A percentile compares a stretch with the other conserved stretches of the same genome.
Evolutionary conservation across 2,113 vertebrate genomes (phyloP).

Genomic region (Cebidichthys violaceus): DNA sequence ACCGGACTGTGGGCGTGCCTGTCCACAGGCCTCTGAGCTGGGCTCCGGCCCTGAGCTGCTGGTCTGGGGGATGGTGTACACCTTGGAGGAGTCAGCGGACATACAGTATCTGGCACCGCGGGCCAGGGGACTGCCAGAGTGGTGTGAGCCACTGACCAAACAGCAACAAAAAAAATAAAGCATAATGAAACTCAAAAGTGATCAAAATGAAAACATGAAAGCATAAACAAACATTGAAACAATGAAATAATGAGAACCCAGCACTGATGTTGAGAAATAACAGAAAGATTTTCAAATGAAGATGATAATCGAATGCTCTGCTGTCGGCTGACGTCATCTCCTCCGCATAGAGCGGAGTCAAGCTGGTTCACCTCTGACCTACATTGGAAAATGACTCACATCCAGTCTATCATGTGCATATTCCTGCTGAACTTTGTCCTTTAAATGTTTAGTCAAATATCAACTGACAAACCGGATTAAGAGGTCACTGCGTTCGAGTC

Average conservation of each 20-base stretch:
- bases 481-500: slow-evolving; percentile 47
- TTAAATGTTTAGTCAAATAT: slow-evolving; percentile 70
- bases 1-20: slow-evolving; percentile 84
- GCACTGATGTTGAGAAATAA: slow-evolving; percentile 15
- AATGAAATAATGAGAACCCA: slow-evolving; percentile 33
- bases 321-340: not conserved
- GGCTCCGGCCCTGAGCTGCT: slow-evolving; percentile 81
- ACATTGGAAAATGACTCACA: slow-evolving; percentile 42
- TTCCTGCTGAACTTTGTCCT: slow-evolving; percentile 59
- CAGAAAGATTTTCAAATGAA: slow-evolving; percentile 23
- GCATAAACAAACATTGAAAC: slow-evolving; percentile 39
- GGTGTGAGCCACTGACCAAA: slow-evolving; percentile 90
- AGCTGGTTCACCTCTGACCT: slow-evolving; percentile 28
- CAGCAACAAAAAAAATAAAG: slow-evolving; percentile 59
- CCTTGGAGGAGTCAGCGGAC: slow-evolving; percentile 92
- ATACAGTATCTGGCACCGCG: slow-evolving; percentile 88
- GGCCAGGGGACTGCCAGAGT: slow-evolving; percentile 91
- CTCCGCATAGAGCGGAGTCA: not conserved
- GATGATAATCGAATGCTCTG: slow-evolving; percentile 2
- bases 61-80: slow-evolving; percentile 91
- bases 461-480: slow-evolving; percentile 68
- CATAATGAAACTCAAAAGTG: slow-evolving; percentile 72
- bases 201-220: slow-evolving; percentile 41
- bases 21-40: slow-evolving; percentile 85
- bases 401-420: slow-evolving; percentile 21